Evolutionary conservation across 2,888 invertebrate species (phyloP), one percentile per base, ranked within the genome.

Genomic region (Dascillus cervinus): DNA sequence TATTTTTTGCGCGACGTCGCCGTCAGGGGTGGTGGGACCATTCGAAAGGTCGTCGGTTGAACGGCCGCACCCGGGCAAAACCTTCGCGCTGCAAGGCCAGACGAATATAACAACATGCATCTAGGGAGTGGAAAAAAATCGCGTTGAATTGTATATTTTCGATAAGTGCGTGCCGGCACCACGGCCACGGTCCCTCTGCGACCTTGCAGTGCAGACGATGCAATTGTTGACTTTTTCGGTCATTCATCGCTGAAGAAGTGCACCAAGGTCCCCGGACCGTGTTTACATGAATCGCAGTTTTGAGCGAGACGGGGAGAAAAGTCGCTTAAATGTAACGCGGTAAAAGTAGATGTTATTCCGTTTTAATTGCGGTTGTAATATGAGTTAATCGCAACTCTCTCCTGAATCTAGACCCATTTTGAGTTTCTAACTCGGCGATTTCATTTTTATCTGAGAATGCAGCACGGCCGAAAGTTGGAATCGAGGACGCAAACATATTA

Each of bases 401-500:
- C 46, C 38, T 41, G 34, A 32, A 43, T 34, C 37, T 41, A 43
- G 41, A 38, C 39, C 34, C 35, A 37, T 43, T 43, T 35, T 35
- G 34, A 11, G 32, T 41, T 39, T 41, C 41, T 39, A 40, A 42
- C 37, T 31, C 26, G 17, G 21, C 40, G 55, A 53, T 62, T 62
- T 62, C 60, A 58, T 62, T 62, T 62, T 62, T 58, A 57, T 60
- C 46, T 49, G 53, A 55, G 60, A 62, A 62, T 62, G 57, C 56
- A 52, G 44, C 43, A 49, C 47, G 47, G 44, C 52, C 52, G 45
- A 46, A 46, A 43, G 45, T 45, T 46, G 43, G 44, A 58, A 60
- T 50, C 48, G 60, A 56, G 60, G 58, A 49, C 59, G 54, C 54
- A 57, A 58, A 58, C 56, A 57, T 58, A 60, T 60, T 62, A 62